These are phyloP conservation scores for Drosophila mauritiana DNA, from an alignment of 1,140 invertebrate genomes.

Conservation along the genomic window DNA sequence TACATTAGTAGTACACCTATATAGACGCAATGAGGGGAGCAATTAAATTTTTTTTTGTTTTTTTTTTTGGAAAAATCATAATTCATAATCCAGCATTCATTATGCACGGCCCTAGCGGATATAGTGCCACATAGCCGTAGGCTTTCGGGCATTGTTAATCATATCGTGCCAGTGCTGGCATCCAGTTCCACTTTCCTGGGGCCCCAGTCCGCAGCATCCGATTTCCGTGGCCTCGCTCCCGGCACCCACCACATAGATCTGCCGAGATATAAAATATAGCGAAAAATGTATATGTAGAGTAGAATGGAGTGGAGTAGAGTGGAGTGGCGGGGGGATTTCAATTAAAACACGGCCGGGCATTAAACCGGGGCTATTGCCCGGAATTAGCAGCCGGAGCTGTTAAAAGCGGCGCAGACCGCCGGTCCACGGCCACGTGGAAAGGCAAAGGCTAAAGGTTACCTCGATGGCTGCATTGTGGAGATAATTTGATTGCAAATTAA, in stretches of 20 bases:
- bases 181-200: slow-evolving; percentile 87
- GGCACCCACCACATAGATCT: slow-evolving; percentile 85
- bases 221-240: slow-evolving; percentile 87
- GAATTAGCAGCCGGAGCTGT: slow-evolving; percentile 37
- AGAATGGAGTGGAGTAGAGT: not conserved
- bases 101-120: slow-evolving; percentile 86
- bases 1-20: slow-evolving; percentile 24
- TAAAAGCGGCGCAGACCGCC: slow-evolving; percentile 23
- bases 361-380: slow-evolving; percentile 31
- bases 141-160: slow-evolving; percentile 91
- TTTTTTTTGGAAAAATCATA: not conserved
- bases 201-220: slow-evolving; percentile 89
- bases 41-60: not conserved
- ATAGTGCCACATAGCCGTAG: slow-evolving; percentile 93
- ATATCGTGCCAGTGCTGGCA: slow-evolving; percentile 92
- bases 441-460: slow-evolving; percentile 84
- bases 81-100: not conserved
- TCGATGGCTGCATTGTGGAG: slow-evolving; percentile 90
- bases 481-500: slow-evolving; percentile 91
- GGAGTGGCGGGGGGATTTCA: slow-evolving; percentile 24
- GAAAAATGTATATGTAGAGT: not conserved
- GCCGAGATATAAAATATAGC: not conserved
- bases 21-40: slow-evolving; percentile 6
- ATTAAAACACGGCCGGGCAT: slow-evolving; percentile 50
- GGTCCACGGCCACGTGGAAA: slow-evolving; percentile 9